Evolutionary conservation across 1,140 invertebrate genomes (phyloP), one percentile per base, ranked within the genome.

Genomic region (Drosophila chauvacae): DNA sequence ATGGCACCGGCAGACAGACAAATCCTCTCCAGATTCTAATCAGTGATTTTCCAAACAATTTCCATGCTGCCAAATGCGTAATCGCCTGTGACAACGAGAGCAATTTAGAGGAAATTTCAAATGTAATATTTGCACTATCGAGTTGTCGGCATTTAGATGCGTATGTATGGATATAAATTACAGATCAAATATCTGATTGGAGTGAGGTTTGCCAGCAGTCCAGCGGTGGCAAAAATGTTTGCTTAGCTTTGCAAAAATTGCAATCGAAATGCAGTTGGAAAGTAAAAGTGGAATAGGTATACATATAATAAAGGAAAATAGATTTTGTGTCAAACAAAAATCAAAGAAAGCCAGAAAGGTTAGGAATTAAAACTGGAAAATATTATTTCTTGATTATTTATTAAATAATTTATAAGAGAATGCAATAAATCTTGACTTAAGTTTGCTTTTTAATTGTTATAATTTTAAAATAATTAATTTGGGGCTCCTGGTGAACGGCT

Each of bases 201-300:
- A 18, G 55, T 20, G 39, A 26, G 44, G 59, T 60, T 60, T 26
- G 26, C 26, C 26, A 5, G 26, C 26, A 5, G 26, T 26, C 26
- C 75, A 37, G 35, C 7, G 28, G 45, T 51, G 33, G 39, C 45
- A 51, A 28, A 53, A 65, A 11, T 65, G 47, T 51, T 64, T 48
- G 59, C 33, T 57, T 81, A 82, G 74, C 63, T 50, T 53, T 16
- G 51, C 71, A 64, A 48, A 77, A 82, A 78, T 82, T 79, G 70
- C 65, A 71, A 66, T 82, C 75, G 47, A 79, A 83, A 82, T 83
- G 39, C n/a, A 61, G 18, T 70, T 70, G 30, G 16, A 47, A 47
- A 26, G 5, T 45, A 5, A 3, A 9, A 9, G 4, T 23, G 20
- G 11, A 2, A 6, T 7, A 23, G 6, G 18, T 13, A 1, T 10